A percentile compares a stretch with the other conserved stretches of the same genome.
Conservation (phyloP, 1,140 invertebrate genomes). For the Neelides sp. region DNA sequence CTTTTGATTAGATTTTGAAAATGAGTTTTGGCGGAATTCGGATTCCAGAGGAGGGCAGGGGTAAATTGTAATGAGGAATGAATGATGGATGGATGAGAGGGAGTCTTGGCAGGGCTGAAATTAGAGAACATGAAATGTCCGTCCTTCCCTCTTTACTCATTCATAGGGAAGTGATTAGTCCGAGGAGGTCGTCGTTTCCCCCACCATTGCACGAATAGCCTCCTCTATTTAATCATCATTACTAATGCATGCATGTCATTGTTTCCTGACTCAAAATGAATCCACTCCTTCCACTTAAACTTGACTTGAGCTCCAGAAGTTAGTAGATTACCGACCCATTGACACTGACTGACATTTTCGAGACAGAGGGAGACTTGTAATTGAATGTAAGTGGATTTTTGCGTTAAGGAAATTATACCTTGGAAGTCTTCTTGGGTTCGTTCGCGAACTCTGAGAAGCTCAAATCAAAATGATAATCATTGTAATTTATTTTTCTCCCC, state of each 20-base stretch:
- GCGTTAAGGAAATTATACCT: conserved; percentile 18
- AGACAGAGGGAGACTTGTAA: conserved; percentile 9
- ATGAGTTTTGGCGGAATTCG: no score
- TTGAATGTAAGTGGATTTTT: conserved; percentile 26
- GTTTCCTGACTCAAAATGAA: neutral
- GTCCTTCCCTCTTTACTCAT: no score
- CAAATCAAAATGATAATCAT: no score
- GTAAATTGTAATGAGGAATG: no score
- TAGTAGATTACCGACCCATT: conserved; percentile 10
- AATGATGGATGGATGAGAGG: no score
- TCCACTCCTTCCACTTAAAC: neutral
- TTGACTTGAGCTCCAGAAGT: neutral
- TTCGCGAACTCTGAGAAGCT: no score
- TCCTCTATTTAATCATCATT: conserved; percentile 15
- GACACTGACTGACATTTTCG: conserved; percentile 20
- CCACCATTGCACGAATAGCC: neutral
- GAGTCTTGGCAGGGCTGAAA: no score
- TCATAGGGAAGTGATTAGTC: conserved; percentile 1
- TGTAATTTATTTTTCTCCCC: no score
- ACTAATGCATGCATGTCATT: conserved; percentile 17
- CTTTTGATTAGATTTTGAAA: no score
- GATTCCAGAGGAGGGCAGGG: no score
- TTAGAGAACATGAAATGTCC: no score
- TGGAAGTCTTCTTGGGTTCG: no score
- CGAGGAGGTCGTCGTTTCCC: neutral